Conservation (phyloP, 2,888 invertebrate genomes). For the Cephus pulcher region DNA sequence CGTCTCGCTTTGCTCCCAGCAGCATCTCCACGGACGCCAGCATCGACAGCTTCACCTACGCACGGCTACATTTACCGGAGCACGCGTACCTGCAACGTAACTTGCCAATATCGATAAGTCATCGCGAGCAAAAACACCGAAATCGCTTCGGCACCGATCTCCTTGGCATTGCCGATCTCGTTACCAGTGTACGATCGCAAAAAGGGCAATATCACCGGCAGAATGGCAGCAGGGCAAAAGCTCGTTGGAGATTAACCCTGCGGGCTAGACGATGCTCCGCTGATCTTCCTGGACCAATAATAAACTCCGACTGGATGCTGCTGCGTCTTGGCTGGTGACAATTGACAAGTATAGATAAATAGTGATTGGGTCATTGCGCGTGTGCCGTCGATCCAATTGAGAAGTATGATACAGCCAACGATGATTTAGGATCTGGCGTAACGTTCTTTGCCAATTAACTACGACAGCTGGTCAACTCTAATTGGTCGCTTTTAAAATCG, state of each 20-base stretch:
- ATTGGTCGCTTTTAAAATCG: constrained; percentile 50
- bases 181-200: constrained; percentile 14
- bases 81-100: constrained; percentile 10
- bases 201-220: background rate
- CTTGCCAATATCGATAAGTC: constrained; percentile 63
- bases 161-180: constrained; percentile 22
- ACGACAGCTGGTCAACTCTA: constrained; percentile 56
- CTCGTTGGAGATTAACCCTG: background rate
- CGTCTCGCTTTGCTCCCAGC: background rate
- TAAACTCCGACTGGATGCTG: background rate
- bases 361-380: background rate
- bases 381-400: background rate
- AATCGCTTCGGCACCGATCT: constrained; percentile 24
- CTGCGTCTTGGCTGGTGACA: background rate
- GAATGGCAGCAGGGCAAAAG: background rate
- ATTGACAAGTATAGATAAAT: background rate
- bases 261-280: background rate
- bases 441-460: constrained; percentile 59
- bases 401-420: background rate
- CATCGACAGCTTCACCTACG: background rate
- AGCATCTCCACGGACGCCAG: background rate
- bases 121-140: constrained; percentile 45
- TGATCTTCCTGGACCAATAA: background rate
- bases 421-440: constrained; percentile 54
- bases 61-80: background rate